Conservation (phyloP, 2,797 vertebrate species). For the Miichthys miiuy region DNA sequence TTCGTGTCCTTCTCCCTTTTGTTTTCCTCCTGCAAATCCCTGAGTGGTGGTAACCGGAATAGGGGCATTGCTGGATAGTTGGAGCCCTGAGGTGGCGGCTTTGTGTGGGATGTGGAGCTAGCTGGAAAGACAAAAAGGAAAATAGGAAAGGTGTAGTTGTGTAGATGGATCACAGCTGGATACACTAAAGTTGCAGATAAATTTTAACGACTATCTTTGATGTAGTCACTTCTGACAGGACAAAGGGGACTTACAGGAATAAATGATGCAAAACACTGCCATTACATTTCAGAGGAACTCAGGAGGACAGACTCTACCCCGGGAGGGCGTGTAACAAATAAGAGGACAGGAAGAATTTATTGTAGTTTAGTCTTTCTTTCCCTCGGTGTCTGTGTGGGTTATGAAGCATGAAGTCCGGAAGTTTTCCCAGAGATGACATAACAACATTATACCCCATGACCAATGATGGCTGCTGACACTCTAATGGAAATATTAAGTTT, state of each 20-base stretch:
- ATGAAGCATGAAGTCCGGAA: conserved; percentile 63
- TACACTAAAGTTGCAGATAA: neutral
- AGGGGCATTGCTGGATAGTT: conserved; percentile 29
- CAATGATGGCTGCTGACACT: conserved; percentile 60
- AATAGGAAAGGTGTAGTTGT: conserved; percentile 39
- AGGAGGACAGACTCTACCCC: conserved; percentile 17
- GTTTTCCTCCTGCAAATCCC: conserved; percentile 59
- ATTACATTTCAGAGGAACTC: conserved; percentile 35
- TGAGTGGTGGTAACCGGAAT: conserved; percentile 33
- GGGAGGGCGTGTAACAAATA: conserved; percentile 36
- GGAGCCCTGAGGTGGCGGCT: conserved; percentile 46
- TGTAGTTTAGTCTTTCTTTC: conserved; percentile 18
- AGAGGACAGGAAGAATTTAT: conserved; percentile 22
- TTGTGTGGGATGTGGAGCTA: conserved; percentile 35
- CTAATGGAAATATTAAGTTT: conserved; percentile 74
- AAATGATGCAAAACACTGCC: conserved; percentile 47
- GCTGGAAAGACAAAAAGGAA: conserved; percentile 30
- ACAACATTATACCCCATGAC: conserved; percentile 64
- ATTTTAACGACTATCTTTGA: conserved; percentile 31
- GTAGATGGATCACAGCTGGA: neutral
- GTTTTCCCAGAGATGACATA: conserved; percentile 76
- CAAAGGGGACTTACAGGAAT: conserved; percentile 14
- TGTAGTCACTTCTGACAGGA: conserved; percentile 25
- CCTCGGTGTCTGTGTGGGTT: conserved; percentile 39
- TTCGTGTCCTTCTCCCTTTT: conserved; percentile 55